Conservation (phyloP, 1,140 invertebrate species). For the Aplysia californica region DNA sequence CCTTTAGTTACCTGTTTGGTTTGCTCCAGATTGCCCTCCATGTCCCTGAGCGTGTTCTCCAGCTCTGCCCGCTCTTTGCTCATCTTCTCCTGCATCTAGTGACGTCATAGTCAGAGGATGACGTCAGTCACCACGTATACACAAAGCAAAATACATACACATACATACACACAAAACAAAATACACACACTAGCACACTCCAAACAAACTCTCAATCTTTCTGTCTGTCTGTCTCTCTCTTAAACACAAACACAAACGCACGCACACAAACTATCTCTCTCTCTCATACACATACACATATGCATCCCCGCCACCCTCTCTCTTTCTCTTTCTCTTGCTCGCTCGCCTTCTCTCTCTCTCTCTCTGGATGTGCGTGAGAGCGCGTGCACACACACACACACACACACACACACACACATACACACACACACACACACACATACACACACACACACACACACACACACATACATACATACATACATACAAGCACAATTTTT, state of each 20-base stretch:
- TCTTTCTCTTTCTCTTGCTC: no score
- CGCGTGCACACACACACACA: not conserved
- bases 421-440: no score
- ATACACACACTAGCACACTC: not conserved
- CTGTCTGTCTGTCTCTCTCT: not conserved
- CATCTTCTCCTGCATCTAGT: slow-evolving; percentile 52
- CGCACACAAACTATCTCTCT: no score
- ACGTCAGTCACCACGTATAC: no score
- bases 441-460: no score
- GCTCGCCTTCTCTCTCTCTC: no score
- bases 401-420: not conserved
- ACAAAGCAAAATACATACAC: slow-evolving; percentile 10
- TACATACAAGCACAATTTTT: no score
- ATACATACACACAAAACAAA: not conserved
- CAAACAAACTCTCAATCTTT: not conserved
- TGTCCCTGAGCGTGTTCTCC: slow-evolving; percentile 51
- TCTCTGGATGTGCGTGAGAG: no score
- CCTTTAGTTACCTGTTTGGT: slow-evolving; percentile 41
- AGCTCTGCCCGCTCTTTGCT: slow-evolving; percentile 47
- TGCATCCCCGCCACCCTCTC: not conserved
- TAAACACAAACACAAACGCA: no score
- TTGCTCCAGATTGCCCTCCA: slow-evolving; percentile 53
- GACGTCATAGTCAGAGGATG: no score
- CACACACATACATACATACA: no score
- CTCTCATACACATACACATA: no score